Percentiles rank a stretch among this genome's conserved stretches.
phyloP scores from a whole-genome alignment of 2,888 invertebrate genomes.

The Drosophila limbata region DNA sequence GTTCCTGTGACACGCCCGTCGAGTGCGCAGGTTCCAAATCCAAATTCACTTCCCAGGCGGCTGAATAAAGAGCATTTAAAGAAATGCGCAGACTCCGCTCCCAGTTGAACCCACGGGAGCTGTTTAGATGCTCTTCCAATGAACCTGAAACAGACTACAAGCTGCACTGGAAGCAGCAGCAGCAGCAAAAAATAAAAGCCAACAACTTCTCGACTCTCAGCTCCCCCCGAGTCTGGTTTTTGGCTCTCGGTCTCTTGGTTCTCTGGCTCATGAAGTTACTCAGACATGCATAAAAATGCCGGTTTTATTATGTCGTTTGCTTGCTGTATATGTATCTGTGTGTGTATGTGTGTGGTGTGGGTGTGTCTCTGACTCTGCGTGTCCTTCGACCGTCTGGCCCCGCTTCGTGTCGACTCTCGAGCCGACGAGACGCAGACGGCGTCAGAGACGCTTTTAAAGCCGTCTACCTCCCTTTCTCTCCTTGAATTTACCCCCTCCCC shows the following conservation, averaged over 20 bases:
- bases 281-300: conserved; percentile 82
- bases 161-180: conserved; percentile 51
- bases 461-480: background rate
- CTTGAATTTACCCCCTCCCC: background rate
- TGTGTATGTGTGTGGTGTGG: conserved; percentile 35
- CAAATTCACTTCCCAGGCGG: conserved; percentile 26
- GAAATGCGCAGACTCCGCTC: conserved; percentile 56
- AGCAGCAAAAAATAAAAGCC: conserved; percentile 16
- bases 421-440: conserved; percentile 42
- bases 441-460: conserved; percentile 56
- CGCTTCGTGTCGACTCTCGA: conserved; percentile 22
- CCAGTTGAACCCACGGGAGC: conserved; percentile 55
- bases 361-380: conserved; percentile 46
- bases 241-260: conserved; percentile 43
- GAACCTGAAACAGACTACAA: conserved; percentile 68
- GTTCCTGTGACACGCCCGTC: conserved; percentile 77
- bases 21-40: conserved; percentile 67
- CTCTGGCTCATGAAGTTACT: conserved; percentile 73
- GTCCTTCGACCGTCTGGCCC: conserved; percentile 63
- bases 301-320: conserved; percentile 79
- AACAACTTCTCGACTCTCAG: conserved; percentile 19
- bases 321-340: conserved; percentile 36
- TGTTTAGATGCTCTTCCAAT: conserved; percentile 53
- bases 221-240: conserved; percentile 13
- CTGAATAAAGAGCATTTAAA: conserved; percentile 57